These are phyloP conservation scores for Anthopleura sola DNA, from an alignment of 64 coral and sea anemone genomes.

Conservation along the genomic window DNA sequence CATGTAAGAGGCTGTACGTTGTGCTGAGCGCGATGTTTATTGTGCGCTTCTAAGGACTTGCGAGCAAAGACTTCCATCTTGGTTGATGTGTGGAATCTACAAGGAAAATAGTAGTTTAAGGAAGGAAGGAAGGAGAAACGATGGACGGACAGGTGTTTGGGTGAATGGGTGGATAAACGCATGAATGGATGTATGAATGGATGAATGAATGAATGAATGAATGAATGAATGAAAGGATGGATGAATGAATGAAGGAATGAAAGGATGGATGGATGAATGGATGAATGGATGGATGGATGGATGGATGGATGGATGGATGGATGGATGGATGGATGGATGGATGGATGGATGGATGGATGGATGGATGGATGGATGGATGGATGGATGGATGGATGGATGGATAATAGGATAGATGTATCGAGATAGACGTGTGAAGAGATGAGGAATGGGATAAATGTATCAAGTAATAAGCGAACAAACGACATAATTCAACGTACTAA, in stretches of 20 bases:
- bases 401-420: too few species aligned
- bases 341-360: too few species aligned
- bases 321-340: neutral
- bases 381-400: too few species aligned
- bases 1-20: conserved; percentile 51
- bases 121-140: neutral
- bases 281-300: too few species aligned
- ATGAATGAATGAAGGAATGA: neutral
- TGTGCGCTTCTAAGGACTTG: conserved; percentile 55
- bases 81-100: neutral
- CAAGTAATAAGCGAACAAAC: too few species aligned
- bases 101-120: neutral
- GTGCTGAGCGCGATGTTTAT: conserved; percentile 48
- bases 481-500: too few species aligned
- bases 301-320: too few species aligned
- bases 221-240: too few species aligned
- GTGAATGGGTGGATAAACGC: neutral
- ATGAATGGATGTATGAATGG: neutral
- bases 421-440: too few species aligned
- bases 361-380: too few species aligned
- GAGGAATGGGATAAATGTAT: too few species aligned
- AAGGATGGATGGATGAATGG: neutral
- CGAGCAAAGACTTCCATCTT: conserved; percentile 58
- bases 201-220: neutral
- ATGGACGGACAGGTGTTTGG: neutral